Conservation (phyloP, 37 sponge, comb jelly and placozoan genomes). For the Ephydatia muelleri region DNA sequence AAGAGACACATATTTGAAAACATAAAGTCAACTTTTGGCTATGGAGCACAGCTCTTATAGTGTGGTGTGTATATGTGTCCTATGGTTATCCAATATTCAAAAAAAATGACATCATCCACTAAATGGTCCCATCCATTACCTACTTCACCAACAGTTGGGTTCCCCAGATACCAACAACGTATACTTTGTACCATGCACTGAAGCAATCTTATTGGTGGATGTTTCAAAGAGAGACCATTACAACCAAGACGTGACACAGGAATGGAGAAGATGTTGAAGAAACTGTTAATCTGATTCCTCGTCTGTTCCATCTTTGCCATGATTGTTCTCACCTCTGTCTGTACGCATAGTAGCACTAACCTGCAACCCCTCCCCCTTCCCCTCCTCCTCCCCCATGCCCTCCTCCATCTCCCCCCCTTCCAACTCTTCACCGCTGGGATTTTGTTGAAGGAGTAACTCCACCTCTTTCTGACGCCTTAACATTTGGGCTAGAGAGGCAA, state of each 20-base stretch:
- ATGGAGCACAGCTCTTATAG: constrained; percentile 82
- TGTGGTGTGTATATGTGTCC: background rate
- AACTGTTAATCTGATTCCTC: background rate
- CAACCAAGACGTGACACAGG: background rate
- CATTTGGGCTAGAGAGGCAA: background rate
- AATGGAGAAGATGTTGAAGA: background rate
- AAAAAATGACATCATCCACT: background rate
- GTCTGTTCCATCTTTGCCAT: background rate
- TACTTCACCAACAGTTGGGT: too few species aligned
- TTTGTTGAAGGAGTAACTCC: background rate
- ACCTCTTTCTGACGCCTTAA: background rate
- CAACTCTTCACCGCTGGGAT: background rate
- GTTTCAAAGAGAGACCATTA: background rate
- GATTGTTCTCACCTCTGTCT: background rate
- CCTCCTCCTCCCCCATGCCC: background rate
- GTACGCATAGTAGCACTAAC: background rate
- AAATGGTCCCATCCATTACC: too few species aligned
- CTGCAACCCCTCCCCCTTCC: background rate
- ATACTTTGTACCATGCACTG: too few species aligned
- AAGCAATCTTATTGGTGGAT: too few species aligned
- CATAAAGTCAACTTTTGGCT: constrained; percentile 93
- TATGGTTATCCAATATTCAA: background rate
- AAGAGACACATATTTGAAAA: constrained; percentile 77
- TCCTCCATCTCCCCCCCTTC: background rate
- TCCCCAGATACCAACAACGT: too few species aligned